Evolutionary conservation across 2,797 vertebrate species (phyloP).

Genomic region (Otus scops): DNA sequence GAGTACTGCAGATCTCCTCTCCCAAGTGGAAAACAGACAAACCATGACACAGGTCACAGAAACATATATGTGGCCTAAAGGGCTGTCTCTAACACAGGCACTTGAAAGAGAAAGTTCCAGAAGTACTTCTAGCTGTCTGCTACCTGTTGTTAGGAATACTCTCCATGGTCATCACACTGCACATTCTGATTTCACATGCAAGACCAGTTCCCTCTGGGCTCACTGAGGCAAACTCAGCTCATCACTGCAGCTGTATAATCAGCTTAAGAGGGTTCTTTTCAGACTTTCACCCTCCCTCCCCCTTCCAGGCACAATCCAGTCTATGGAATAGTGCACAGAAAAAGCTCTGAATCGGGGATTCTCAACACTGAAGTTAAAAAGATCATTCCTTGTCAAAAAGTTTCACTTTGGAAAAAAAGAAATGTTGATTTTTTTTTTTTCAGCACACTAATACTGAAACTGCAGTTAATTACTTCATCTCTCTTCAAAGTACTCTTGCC

Average conservation of each 20-base stretch:
- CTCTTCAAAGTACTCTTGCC: not conserved
- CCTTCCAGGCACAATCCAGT: not conserved
- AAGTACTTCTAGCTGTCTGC: not conserved
- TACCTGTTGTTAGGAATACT: not conserved
- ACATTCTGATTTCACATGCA: slow-evolving; percentile 1
- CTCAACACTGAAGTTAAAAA: not conserved
- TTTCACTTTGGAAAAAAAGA: not conserved
- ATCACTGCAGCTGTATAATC: not conserved
- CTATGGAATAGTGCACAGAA: not conserved
- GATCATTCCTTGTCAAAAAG: not conserved
- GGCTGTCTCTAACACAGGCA: not conserved
- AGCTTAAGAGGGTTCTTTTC: not conserved
- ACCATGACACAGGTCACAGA: not conserved
- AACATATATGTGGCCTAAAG: not conserved
- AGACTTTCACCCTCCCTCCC: not conserved
- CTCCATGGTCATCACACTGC: fast-evolving
- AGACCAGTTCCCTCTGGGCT: not conserved
- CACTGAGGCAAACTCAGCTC: not conserved
- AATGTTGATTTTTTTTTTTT: not conserved
- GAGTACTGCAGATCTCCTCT: not conserved
- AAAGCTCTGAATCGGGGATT: not conserved
- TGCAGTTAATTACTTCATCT: not conserved
- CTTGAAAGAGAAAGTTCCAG: not conserved
- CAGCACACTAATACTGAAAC: not conserved
- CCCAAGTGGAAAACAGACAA: not conserved